Evolutionary conservation across 2,797 vertebrate genomes (phyloP).

Genomic region (Pachyuromys duprasi): DNA sequence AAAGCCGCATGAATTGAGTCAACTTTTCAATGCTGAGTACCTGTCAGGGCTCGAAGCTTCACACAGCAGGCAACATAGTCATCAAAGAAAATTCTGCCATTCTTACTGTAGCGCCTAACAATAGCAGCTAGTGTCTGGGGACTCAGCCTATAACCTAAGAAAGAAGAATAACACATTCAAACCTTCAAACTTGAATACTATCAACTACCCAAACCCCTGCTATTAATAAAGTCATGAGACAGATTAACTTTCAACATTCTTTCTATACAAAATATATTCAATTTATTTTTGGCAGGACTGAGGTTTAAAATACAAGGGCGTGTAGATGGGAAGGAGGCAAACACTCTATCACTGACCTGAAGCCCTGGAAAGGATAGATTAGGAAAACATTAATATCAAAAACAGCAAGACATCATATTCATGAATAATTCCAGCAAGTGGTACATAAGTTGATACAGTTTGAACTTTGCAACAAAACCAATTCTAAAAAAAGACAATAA

Average conservation of each 20-base stretch:
- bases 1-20: not conserved
- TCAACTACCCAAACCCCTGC: not conserved
- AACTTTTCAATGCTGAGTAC: constrained; percentile 83
- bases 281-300: not conserved
- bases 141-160: constrained; percentile 92
- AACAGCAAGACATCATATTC: not conserved
- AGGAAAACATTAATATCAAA: constrained; percentile 24
- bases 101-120: constrained; percentile 93
- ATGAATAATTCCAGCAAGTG: not conserved
- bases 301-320: too few species aligned
- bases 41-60: constrained; percentile 92
- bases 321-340: not conserved
- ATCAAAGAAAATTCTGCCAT: constrained; percentile 93
- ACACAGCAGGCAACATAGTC: constrained; percentile 96
- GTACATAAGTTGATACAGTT: not conserved
- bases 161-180: constrained; percentile 44
- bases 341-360: not conserved
- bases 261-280: not conserved
- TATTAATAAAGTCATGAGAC: constrained; percentile 13
- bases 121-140: constrained; percentile 89
- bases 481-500: constrained; percentile 40
- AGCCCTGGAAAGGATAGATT: not conserved
- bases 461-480: constrained; percentile 8
- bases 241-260: constrained; percentile 47
- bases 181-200: not conserved